These are phyloP conservation scores for Psophia crepitans DNA, from an alignment of 2,113 vertebrate species.

Conservation along the genomic window DNA sequence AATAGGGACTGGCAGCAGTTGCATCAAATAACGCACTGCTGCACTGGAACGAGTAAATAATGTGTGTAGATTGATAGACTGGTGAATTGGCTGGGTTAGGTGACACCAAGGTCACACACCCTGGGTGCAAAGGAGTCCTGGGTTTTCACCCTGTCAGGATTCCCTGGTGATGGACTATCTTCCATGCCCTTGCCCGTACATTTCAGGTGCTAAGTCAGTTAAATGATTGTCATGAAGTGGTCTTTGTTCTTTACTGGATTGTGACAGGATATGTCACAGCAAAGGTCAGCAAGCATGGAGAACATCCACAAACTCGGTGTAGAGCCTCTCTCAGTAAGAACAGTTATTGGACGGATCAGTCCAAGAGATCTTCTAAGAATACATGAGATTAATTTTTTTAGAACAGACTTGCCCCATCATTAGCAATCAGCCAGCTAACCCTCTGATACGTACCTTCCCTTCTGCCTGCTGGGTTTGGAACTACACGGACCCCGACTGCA, in stretches of 20 bases:
- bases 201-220: background rate
- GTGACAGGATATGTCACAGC: background rate
- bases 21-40: background rate
- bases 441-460: accelerated
- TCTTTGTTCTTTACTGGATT: background rate
- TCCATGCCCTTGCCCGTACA: background rate
- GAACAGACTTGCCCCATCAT: background rate
- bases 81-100: background rate
- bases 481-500: background rate
- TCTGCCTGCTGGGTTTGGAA: background rate
- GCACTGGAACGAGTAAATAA: background rate
- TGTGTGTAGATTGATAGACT: background rate
- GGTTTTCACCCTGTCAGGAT: background rate
- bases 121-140: background rate
- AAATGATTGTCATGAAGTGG: background rate
- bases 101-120: background rate
- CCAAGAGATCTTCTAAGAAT: background rate
- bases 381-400: background rate
- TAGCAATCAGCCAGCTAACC: background rate
- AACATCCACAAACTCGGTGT: background rate
- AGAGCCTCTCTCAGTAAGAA: background rate
- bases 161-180: background rate
- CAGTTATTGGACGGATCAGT: accelerated
- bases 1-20: background rate
- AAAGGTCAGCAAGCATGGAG: background rate